Evolutionary conservation across 1,140 invertebrate species (phyloP).

Genomic region (Penaeus vannamei): DNA sequence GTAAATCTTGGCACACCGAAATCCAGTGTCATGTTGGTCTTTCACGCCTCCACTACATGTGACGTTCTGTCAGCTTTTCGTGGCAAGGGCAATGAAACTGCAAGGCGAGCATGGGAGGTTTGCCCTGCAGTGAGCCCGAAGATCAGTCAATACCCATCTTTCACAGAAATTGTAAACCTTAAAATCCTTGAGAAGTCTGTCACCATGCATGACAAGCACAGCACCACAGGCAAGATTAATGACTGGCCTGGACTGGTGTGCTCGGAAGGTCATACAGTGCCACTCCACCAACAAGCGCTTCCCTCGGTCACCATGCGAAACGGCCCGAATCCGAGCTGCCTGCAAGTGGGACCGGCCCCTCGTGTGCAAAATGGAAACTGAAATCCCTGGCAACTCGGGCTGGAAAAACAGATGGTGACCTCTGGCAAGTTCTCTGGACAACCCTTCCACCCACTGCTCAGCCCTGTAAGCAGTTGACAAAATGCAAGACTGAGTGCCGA

Average conservation of each 20-base stretch:
- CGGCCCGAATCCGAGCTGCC: too few relatives aligned
- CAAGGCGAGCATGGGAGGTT: constrained; percentile 3
- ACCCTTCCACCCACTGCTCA: neutral
- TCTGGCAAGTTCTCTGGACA: constrained; percentile 1
- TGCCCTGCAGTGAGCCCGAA: constrained; percentile 2
- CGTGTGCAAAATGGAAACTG: constrained; percentile 9
- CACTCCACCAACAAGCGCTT: too few relatives aligned
- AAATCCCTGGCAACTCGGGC: constrained; percentile 22
- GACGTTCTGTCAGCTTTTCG: constrained; percentile 19
- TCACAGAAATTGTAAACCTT: neutral
- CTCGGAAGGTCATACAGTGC: constrained; percentile 20
- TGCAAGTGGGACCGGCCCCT: neutral
- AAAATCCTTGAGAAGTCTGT: constrained; percentile 20
- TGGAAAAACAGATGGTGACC: neutral
- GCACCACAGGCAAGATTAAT: constrained; percentile 4
- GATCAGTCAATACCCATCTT: constrained; percentile 8
- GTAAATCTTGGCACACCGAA: constrained; percentile 1
- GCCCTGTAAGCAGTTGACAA: constrained; percentile 10
- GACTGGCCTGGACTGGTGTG: constrained; percentile 4
- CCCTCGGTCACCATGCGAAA: too few relatives aligned
- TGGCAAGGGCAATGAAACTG: constrained; percentile 7
- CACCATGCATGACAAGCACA: constrained; percentile 28
- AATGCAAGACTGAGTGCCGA: constrained; percentile 32
- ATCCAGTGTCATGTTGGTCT: constrained; percentile 9
- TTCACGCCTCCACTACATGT: constrained; percentile 23